These are phyloP conservation scores for Sphaerophoria rueppellii DNA, from an alignment of 2,888 invertebrate genomes.

Conservation along the genomic window DNA sequence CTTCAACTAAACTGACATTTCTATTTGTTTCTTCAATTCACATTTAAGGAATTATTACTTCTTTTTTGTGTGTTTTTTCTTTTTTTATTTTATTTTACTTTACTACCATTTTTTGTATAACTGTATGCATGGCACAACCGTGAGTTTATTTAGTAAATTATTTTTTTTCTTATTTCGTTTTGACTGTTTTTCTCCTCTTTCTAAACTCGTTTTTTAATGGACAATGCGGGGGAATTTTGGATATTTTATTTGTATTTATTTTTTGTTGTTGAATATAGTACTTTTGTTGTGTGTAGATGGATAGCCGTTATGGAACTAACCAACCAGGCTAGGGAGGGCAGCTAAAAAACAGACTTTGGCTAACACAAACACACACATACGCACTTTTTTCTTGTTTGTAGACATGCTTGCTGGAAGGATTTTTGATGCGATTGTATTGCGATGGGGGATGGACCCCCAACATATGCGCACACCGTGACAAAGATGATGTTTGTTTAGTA, in stretches of 20 bases:
- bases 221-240: conserved; percentile 48
- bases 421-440: conserved; percentile 39
- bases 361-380: conserved; percentile 41
- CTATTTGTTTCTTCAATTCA: conserved; percentile 74
- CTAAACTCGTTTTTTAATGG: conserved; percentile 60
- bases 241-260: conserved; percentile 20
- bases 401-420: conserved; percentile 53
- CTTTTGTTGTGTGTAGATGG: conserved; percentile 49
- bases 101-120: conserved; percentile 38
- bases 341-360: conserved; percentile 62
- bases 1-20: conserved; percentile 77
- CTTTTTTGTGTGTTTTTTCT: conserved; percentile 23
- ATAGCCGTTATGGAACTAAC: conserved; percentile 70
- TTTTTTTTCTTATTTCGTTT: neutral
- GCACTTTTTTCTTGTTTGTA: neutral
- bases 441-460: conserved; percentile 62
- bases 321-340: conserved; percentile 72
- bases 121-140: conserved; percentile 23
- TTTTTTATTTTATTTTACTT: conserved; percentile 30
- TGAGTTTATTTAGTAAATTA: conserved; percentile 26
- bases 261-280: conserved; percentile 24
- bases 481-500: conserved; percentile 28
- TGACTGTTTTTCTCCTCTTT: conserved; percentile 59
- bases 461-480: conserved; percentile 26
- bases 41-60: conserved; percentile 73